phyloP scores from a whole-genome alignment of 1,140 invertebrate species.

The Steinernema feltiae region DNA sequence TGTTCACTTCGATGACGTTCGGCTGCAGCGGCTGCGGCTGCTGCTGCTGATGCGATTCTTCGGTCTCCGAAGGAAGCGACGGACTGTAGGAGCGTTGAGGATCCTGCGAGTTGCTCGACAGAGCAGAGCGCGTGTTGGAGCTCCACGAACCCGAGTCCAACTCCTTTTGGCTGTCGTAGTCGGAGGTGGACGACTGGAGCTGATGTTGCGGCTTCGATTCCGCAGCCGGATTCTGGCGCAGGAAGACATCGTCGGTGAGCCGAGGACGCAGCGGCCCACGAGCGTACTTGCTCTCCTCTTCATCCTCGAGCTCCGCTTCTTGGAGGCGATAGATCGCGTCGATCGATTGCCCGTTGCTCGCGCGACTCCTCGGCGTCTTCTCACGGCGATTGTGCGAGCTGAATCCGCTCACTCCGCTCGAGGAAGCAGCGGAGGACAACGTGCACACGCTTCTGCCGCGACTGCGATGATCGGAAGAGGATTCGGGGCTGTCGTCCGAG shows the following conservation, averaged over 20 bases:
- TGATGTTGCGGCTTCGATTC: not conserved
- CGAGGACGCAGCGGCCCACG: slow-evolving; percentile 22
- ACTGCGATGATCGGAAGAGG: not conserved
- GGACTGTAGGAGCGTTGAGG: slow-evolving; percentile 3
- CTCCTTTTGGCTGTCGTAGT: slow-evolving; percentile 38
- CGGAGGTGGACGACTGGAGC: slow-evolving; percentile 30
- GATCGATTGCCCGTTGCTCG: not conserved
- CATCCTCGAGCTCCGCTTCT: not conserved
- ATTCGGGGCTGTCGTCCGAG: slow-evolving; percentile 1
- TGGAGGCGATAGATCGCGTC: not conserved
- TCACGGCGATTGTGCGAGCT: not conserved
- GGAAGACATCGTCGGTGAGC: slow-evolving; percentile 31
- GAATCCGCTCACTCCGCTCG: not conserved
- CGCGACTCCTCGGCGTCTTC: not conserved
- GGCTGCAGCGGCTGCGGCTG: not conserved
- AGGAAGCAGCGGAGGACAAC: slow-evolving; percentile 1
- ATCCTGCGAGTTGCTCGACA: not conserved
- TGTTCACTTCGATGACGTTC: not conserved
- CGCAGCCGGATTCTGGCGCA: not conserved
- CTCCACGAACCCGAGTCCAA: slow-evolving; percentile 36
- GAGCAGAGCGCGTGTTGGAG: slow-evolving; percentile 20
- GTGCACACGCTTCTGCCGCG: slow-evolving; percentile 2
- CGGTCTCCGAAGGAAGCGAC: slow-evolving; percentile 15
- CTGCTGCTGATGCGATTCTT: slow-evolving; percentile 15
- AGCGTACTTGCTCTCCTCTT: slow-evolving; percentile 3